Conservation (phyloP, 2,888 invertebrate genomes). For the Coelogynopora nodosa region DNA sequence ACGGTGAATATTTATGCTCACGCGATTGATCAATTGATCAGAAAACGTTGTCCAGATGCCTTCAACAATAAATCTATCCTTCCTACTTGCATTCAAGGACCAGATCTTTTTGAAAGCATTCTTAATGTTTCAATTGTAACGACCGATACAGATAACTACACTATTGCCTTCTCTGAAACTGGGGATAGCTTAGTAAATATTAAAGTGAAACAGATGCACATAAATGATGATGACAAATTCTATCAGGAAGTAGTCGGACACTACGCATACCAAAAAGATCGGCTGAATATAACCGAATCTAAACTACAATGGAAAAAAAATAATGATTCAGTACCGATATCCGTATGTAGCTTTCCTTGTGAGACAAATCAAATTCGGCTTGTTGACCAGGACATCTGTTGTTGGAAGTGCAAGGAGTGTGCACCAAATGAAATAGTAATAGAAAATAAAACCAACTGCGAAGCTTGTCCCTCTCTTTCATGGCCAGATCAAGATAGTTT, state of each 20-base stretch:
- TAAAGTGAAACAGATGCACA: background rate
- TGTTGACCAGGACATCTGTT: slow-evolving; percentile 47
- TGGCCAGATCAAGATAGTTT: slow-evolving; percentile 49
- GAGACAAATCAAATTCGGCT: background rate
- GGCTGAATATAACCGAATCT: no score
- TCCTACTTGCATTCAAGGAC: background rate
- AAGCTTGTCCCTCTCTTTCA: slow-evolving; percentile 46
- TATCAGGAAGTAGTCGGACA: background rate
- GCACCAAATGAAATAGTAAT: slow-evolving; percentile 48
- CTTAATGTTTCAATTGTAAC: no score
- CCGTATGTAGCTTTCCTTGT: background rate
- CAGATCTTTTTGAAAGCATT: background rate
- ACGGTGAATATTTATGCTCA: background rate
- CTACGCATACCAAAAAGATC: no score
- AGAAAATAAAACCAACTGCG: slow-evolving; percentile 47
- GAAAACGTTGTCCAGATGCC: slow-evolving; percentile 50
- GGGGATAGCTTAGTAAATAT: background rate
- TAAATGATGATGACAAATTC: background rate
- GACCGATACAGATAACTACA: background rate
- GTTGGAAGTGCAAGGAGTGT: slow-evolving; percentile 50
- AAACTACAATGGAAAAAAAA: no score
- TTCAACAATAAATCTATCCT: slow-evolving; percentile 37
- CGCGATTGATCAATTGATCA: slow-evolving; percentile 41
- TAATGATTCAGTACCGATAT: background rate
- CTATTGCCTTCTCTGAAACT: background rate